Percentiles rank a stretch among this genome's conserved stretches.
Conservation (phyloP, 2,113 vertebrate species). For the Alexandromys fortis region DNA sequence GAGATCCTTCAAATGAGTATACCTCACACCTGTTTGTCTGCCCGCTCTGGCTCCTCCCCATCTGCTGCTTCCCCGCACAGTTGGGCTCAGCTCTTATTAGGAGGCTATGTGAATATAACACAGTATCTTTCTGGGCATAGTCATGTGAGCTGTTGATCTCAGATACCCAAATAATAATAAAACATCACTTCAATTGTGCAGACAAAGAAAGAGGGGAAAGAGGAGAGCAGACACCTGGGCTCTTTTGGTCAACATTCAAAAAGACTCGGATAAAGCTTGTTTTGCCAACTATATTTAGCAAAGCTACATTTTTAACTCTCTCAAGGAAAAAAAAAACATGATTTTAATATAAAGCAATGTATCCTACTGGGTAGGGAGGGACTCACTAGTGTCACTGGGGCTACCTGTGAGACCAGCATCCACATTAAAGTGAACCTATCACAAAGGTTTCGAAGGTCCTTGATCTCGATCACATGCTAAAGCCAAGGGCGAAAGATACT, state of each 20-base stretch:
- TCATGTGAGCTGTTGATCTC: background rate
- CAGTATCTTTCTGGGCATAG: background rate
- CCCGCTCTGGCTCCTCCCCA: background rate
- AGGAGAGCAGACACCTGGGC: background rate
- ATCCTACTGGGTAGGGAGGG: background rate
- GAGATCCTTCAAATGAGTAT: background rate
- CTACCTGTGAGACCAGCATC: background rate
- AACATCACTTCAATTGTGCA: background rate
- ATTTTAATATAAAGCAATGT: background rate
- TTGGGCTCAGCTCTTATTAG: background rate
- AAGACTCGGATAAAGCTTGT: background rate
- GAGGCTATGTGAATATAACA: background rate
- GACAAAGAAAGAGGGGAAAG: background rate
- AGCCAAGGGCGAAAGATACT: background rate
- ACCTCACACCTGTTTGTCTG: background rate
- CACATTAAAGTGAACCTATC: too few species aligned
- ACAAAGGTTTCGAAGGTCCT: background rate
- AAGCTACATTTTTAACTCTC: constrained; percentile 33
- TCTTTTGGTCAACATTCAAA: background rate
- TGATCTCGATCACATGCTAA: background rate
- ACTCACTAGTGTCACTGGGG: background rate
- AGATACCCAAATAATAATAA: background rate
- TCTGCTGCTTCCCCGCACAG: background rate
- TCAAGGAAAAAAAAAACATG: background rate
- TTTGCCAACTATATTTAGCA: background rate